Percentiles rank a stretch among this genome's conserved stretches.
Conservation (phyloP, 2,888 invertebrate genomes). For the Tillus elongatus region DNA sequence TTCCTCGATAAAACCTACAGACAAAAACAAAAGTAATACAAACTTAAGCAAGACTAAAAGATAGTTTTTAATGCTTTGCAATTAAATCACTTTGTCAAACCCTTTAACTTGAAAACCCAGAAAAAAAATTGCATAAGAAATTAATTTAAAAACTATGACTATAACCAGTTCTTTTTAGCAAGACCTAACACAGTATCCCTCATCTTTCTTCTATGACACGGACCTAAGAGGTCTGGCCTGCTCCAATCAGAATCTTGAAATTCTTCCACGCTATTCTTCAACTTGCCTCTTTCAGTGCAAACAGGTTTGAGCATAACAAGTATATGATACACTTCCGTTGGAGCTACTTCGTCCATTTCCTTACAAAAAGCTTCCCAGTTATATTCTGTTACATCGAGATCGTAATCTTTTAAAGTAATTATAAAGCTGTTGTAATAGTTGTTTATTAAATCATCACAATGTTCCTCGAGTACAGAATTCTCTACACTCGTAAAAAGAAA, state of each 20-base stretch:
- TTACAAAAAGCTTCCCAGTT: constrained; percentile 40
- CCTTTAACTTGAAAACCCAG: neutral
- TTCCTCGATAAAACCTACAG: too few species aligned
- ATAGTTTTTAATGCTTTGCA: too few species aligned
- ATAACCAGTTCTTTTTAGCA: constrained; percentile 35
- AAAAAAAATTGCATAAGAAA: neutral
- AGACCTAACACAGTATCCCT: constrained; percentile 34
- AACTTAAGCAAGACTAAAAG: too few species aligned
- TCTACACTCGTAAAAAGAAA: constrained; percentile 48
- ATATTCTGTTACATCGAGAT: constrained; percentile 34
- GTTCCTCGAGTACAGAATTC: constrained; percentile 38
- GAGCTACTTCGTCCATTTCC: constrained; percentile 41
- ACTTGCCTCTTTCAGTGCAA: constrained; percentile 41
- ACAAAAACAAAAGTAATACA: too few species aligned
- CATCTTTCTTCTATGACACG: constrained; percentile 35
- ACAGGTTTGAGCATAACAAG: constrained; percentile 45
- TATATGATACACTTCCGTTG: constrained; percentile 43
- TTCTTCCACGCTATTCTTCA: constrained; percentile 42
- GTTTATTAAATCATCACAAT: constrained; percentile 45
- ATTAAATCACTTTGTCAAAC: too few species aligned
- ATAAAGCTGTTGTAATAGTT: constrained; percentile 47
- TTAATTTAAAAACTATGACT: constrained; percentile 11
- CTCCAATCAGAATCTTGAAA: constrained; percentile 38
- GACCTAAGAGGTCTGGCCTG: constrained; percentile 34
- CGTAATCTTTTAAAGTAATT: constrained; percentile 37